These are phyloP conservation scores for Montipora foliosa DNA, from an alignment of 64 coral and sea anemone genomes.

Conservation along the genomic window DNA sequence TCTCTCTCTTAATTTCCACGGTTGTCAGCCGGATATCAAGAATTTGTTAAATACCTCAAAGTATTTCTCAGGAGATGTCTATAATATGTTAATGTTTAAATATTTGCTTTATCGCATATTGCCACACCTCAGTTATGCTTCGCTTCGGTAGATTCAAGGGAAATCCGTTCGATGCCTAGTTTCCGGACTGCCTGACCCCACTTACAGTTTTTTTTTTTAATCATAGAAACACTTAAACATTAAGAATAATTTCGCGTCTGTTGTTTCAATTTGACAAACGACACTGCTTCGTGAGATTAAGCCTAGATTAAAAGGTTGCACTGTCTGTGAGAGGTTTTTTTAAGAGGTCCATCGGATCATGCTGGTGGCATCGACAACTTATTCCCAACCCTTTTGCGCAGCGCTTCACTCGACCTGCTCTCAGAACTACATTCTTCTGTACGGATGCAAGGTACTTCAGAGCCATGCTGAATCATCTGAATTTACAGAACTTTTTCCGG, in stretches of 20 bases:
- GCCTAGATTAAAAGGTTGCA: too few relatives aligned
- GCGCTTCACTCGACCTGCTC: too few relatives aligned
- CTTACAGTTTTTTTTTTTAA: neutral
- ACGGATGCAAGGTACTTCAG: too few relatives aligned
- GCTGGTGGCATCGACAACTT: too few relatives aligned
- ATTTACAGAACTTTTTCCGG: too few relatives aligned
- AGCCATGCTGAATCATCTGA: too few relatives aligned
- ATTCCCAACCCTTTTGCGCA: too few relatives aligned
- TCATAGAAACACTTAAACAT: neutral
- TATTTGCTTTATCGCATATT: constrained; percentile 36
- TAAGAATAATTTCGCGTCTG: neutral
- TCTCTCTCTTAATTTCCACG: neutral
- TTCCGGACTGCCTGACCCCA: constrained; percentile 14
- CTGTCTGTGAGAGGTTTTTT: too few relatives aligned
- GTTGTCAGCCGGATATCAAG: neutral
- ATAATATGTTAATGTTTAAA: constrained; percentile 28
- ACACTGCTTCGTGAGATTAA: too few relatives aligned
- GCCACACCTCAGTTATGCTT: neutral
- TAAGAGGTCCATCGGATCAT: too few relatives aligned
- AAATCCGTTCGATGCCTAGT: neutral
- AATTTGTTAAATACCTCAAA: neutral
- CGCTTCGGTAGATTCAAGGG: neutral
- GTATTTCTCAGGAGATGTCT: neutral
- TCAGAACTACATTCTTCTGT: too few relatives aligned
- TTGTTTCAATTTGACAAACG: neutral